Evolutionary conservation across 2,888 invertebrate species (phyloP), one percentile per base, ranked within the genome.

Genomic region (Drosophila greeni): DNA sequence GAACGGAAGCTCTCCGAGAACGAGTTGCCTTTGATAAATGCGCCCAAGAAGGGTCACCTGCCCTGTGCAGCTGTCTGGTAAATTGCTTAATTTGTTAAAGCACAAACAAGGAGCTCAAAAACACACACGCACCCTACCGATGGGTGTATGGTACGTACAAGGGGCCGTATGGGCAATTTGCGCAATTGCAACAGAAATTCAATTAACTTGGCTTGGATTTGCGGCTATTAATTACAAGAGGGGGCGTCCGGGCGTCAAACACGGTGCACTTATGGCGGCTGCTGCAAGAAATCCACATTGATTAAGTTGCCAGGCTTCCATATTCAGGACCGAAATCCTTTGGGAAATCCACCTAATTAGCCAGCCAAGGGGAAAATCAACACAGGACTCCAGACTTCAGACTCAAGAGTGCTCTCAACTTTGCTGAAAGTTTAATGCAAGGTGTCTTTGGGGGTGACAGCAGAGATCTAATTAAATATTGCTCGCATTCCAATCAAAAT

Each of bases 31-130:
- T 73, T 81, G 82, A 78, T 78, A 75, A 78, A 81, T 78, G 73
- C 70, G 66, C 56, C 73, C 66, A 60, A 70, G 76, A 62, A 40
- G 70, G 70, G 59, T 49, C 53, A 68, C 54, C 62, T 47, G 64
- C 45, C 54, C 36, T 42, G 59, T 54, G 70, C 61, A 58, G 70
- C 48, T 74, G 74, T 36, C 45, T 64, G 61, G 71, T 58, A 77
- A 77, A 72, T 81, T 74, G 82, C 75, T 78, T 76, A 76, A 82
- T 78, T 82, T 81, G 76, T 74, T 73, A 73, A 71, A 65, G 65
- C 20, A 55, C 54, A 65, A 34, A 47, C 40, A 51, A 24, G 31
- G 20, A n/a, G 29, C 42, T 23, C 16, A n/a, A 29, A 40, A 20
- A 39, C 54, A 54, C 26, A 36, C 20, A 9, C 45, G 29, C 45